phyloP scores from a whole-genome alignment of 2,888 invertebrate genomes.

The Noctua pronuba region DNA sequence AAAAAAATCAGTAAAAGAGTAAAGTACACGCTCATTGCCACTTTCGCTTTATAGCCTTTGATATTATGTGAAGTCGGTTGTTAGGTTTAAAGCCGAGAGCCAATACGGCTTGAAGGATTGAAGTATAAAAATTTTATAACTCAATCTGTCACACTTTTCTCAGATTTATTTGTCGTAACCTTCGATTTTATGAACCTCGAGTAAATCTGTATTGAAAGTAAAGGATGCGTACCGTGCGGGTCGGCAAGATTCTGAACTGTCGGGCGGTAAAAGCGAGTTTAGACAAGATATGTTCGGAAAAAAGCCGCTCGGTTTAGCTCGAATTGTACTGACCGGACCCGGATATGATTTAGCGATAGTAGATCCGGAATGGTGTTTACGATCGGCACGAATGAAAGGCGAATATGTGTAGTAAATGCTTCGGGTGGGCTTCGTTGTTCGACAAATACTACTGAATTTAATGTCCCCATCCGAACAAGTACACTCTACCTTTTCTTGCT shows the following conservation, averaged over 20 bases:
- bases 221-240: not conserved
- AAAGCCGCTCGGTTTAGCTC: not conserved
- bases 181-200: conserved; percentile 32
- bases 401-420: not conserved
- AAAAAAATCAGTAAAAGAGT: conserved; percentile 5
- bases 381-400: not conserved
- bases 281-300: not conserved
- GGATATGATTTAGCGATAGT: not conserved
- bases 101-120: conserved; percentile 28
- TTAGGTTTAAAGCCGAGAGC: conserved; percentile 18
- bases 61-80: conserved; percentile 16
- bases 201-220: conserved; percentile 22
- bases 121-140: conserved; percentile 35
- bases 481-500: not conserved
- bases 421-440: not conserved
- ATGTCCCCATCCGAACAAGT: not conserved
- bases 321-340: not conserved
- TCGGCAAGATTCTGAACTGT: not conserved
- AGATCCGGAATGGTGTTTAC: not conserved
- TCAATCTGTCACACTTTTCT: conserved; percentile 31
- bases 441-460: not conserved
- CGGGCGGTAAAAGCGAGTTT: not conserved
- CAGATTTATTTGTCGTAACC: conserved; percentile 43
- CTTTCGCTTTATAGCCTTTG: conserved; percentile 8
- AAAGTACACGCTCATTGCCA: not conserved